Conservation (phyloP, 2,797 vertebrate species). For the Lepidocolaptes lacrymiger region DNA sequence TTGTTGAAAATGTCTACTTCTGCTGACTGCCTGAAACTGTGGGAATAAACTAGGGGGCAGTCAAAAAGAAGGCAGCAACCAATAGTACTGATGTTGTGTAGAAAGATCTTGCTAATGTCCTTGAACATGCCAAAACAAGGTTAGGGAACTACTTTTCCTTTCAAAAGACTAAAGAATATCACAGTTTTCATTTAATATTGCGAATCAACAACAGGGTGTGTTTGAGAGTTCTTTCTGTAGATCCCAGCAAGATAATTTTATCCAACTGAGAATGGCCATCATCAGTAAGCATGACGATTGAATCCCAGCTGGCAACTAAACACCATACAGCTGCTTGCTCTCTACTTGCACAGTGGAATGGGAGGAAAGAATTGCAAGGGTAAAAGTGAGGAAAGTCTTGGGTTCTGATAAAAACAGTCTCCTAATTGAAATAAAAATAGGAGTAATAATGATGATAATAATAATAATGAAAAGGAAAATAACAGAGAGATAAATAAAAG, state of each 20-base stretch:
- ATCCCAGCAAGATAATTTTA: neutral
- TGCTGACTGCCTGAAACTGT: neutral
- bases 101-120: neutral
- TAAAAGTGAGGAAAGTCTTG: neutral
- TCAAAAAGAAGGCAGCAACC: neutral
- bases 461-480: neutral
- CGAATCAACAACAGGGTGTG: neutral
- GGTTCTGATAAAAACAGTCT: neutral
- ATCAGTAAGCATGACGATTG: neutral
- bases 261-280: neutral
- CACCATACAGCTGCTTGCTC: neutral
- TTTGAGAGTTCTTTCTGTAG: neutral
- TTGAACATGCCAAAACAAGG: neutral
- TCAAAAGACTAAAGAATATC: neutral
- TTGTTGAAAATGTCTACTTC: neutral
- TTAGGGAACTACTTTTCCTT: neutral
- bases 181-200: neutral
- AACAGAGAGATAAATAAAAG: neutral
- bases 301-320: neutral
- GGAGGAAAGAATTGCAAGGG: neutral
- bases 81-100: neutral
- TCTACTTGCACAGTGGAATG: neutral
- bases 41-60: neutral
- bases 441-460: too few relatives aligned
- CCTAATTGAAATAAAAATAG: neutral